Base-by-base conservation (phyloP, 2,113 vertebrate genomes). In the Amblyornis subalaris region DNA sequence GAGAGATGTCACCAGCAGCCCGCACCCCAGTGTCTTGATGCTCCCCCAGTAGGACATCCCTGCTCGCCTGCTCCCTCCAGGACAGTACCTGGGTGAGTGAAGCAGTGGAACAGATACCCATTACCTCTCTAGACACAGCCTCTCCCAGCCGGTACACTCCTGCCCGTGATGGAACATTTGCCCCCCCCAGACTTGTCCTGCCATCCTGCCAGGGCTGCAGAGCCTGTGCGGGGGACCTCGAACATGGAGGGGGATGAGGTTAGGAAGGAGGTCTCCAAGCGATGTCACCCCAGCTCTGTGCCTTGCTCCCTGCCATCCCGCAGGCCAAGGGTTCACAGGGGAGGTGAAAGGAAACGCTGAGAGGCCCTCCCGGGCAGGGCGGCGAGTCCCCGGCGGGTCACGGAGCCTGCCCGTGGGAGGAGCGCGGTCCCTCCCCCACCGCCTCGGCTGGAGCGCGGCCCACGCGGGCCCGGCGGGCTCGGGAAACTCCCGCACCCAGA, bases 101-200 rank as follows among this genome's bases (percentile, higher is more conserved):
- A 40, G n/a, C 2, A 2, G 31, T 0, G 0, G 70, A 71, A 72
- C 16, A 33, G 35, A 48, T 0, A 2, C 23, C 33, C 21, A 15
- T 48, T 19, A 17, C 23, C 17, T 4, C 54, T 74, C 24, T 73
- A 42, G 60, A 1, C 1, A 61, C 44, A 70, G 33, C 8, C 3
- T 54, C 24, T 76, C 58, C 66, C 36, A 45, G 33, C 28, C 19
- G 3, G 58, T 40, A 85, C 48, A 18, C 4, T 38, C 35, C 62
- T 45, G 28, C 53, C 45, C 5, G 2, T 5, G 33, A 45, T 54
- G 38, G 55, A 23, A 55, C 7, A 53, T 12, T 26, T 26, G 17
- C 19, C 1, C 3, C 24, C 16, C 47, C 25, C 3, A 1, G 17
- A n/a, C 24, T 45, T 38, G 40, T 17, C 40, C 61, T 1, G 0